Evolutionary conservation across 2,797 vertebrate genomes (phyloP).

Genomic region (Lindbergichthys nudifrons): DNA sequence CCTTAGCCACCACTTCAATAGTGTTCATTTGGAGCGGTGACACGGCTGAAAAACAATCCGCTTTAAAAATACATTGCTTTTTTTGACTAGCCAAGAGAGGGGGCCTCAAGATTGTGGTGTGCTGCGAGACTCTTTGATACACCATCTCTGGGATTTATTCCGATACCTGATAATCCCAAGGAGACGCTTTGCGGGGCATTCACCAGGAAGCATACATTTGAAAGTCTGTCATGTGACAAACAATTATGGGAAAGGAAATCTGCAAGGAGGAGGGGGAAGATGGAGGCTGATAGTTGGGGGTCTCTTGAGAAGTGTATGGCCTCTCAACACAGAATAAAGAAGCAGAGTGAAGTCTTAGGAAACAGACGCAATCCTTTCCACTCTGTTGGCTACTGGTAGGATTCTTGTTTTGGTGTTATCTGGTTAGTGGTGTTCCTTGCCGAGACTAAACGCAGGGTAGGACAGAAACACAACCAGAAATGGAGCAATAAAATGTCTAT

Average conservation of each 20-base stretch:
- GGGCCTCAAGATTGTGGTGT: slow-evolving; percentile 40
- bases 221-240: slow-evolving; percentile 78
- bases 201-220: slow-evolving; percentile 72
- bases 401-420: slow-evolving; percentile 39
- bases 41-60: slow-evolving; percentile 73
- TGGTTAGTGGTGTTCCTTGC: slow-evolving; percentile 19
- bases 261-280: slow-evolving; percentile 18
- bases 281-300: slow-evolving; percentile 54
- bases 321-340: slow-evolving; percentile 36
- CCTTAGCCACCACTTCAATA: slow-evolving; percentile 69
- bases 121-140: slow-evolving; percentile 78
- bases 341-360: slow-evolving; percentile 21
- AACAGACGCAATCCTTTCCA: slow-evolving; percentile 42
- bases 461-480: slow-evolving; percentile 36
- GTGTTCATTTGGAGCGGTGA: slow-evolving; percentile 60
- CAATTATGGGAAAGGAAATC: slow-evolving; percentile 56
- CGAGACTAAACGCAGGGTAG: slow-evolving; percentile 33
- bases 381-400: slow-evolving; percentile 10
- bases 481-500: slow-evolving; percentile 38
- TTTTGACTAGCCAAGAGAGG: slow-evolving; percentile 17
- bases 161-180: slow-evolving; percentile 76
- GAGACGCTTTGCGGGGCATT: slow-evolving; percentile 72
- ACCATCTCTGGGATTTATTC: slow-evolving; percentile 62
- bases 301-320: slow-evolving; percentile 52
- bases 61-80: slow-evolving; percentile 73